phyloP scores from a whole-genome alignment of 2,113 vertebrate genomes.

The Noturus placidus region DNA sequence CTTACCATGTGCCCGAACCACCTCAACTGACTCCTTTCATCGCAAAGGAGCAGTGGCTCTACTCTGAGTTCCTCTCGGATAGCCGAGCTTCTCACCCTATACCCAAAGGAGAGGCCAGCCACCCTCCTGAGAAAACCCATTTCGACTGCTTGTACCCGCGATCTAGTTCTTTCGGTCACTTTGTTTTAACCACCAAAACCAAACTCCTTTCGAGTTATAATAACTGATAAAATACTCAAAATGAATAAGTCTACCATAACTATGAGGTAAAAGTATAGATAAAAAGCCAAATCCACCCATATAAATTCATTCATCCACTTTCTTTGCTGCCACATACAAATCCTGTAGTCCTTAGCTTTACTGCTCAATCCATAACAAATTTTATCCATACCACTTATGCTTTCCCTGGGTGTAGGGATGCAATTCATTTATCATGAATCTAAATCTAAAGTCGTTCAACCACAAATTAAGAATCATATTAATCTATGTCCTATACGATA shows the following conservation, averaged over 20 bases:
- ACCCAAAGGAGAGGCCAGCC: too few species aligned
- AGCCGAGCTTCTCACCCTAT: too few species aligned
- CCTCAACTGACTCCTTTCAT: too few species aligned
- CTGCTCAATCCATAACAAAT: not conserved
- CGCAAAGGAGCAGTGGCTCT: too few species aligned
- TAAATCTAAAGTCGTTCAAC: slow-evolving; percentile 3
- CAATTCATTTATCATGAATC: not conserved
- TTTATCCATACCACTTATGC: not conserved
- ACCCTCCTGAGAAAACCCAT: too few species aligned
- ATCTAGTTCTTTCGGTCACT: too few species aligned
- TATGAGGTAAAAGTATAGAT: not conserved
- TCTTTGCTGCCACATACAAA: not conserved
- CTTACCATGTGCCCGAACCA: too few species aligned
- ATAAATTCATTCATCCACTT: not conserved
- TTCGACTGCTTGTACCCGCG: too few species aligned
- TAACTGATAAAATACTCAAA: not conserved
- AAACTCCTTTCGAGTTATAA: not conserved
- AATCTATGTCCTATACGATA: slow-evolving; percentile 1
- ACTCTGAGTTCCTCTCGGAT: too few species aligned
- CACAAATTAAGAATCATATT: slow-evolving; percentile 3
- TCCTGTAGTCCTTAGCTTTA: not conserved
- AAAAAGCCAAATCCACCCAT: not conserved
- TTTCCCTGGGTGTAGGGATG: not conserved
- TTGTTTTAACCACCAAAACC: not conserved
- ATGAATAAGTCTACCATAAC: not conserved